Percentiles rank a stretch among this genome's conserved stretches.
Evolutionary conservation across 2,113 vertebrate species (phyloP).

Genomic region (Pampusana beccarii): DNA sequence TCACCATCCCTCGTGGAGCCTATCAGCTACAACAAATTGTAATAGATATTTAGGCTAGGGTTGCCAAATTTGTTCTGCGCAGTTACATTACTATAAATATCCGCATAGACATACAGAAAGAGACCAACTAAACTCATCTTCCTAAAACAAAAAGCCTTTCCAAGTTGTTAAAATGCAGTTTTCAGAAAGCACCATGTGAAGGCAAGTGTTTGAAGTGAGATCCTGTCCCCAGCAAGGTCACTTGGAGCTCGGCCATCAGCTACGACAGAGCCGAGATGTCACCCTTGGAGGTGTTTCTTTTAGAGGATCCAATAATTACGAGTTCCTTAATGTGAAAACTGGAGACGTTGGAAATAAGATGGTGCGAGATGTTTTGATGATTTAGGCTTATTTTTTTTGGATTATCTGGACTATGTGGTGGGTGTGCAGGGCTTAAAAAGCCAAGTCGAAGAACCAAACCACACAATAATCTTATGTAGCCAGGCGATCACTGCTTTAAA

Average conservation of each 20-base stretch:
- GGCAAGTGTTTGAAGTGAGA: background rate
- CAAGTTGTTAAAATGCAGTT: background rate
- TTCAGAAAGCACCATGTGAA: background rate
- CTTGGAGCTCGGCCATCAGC: background rate
- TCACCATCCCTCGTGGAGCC: background rate
- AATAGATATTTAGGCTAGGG: background rate
- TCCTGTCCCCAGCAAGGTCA: background rate
- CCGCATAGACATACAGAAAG: background rate
- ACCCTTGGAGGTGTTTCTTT: background rate
- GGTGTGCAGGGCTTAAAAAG: background rate
- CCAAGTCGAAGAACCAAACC: background rate
- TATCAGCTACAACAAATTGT: slow-evolving; percentile 24
- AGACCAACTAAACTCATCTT: slow-evolving; percentile 30
- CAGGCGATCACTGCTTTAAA: background rate
- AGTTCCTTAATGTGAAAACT: background rate
- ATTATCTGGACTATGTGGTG: slow-evolving; percentile 2
- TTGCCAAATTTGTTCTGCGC: background rate
- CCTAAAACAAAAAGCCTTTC: background rate
- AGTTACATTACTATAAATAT: background rate
- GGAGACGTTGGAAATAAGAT: background rate
- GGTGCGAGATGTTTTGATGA: background rate
- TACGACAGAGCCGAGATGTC: background rate
- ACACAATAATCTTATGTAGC: background rate
- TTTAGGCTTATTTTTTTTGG: background rate
- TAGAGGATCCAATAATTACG: background rate